Evolutionary conservation across 1,140 invertebrate genomes (phyloP), one percentile per base, ranked within the genome.

Genomic region (Delia radicum): DNA sequence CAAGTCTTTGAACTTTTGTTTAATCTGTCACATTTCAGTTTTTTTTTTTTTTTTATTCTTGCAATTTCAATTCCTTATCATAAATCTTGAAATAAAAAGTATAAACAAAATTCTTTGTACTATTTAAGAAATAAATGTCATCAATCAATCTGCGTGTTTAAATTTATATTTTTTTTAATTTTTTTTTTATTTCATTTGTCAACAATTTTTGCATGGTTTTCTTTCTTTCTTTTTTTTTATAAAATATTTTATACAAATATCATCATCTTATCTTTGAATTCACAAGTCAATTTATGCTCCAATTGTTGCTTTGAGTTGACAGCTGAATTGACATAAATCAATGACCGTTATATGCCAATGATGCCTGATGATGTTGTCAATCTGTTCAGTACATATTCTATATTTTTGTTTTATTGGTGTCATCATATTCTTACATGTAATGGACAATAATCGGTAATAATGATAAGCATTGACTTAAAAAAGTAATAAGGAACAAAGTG

Each of bases 321-420:
- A 69, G 65, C 65, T 69, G 65, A 21, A 69, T 69, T 69, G 65
- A 69, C 65, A 69, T 69, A 69, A 69, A 69, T 69, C 65, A 69
- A 69, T 69, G 65, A 69, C 65, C 65, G 21, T 69, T 69, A 31
- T 31, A 69, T 69, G 65, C 31, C 65, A 69, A 69, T 69, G 21
- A 55, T 55, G 48, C 3, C n/a, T 28, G 65, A 31, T 69, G 65
- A 69, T 69, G 65, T 69, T 69, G 65, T 69, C 65, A 69, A 69
- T 69, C 65, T 33, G 18, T 69, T 33, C 27, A 13, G 62, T 21
- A 15, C 8, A n/a, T 27, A 12, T 63, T 10, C 31, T 48, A 3
- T 48, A 48, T 48, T 5, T 55, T 37, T 21, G 27, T 24, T 33
- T 69, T 69, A 69, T 69, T 69, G 65, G 65, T 69, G 65, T 69